phyloP scores from a whole-genome alignment of 2,888 invertebrate species.

The Furcula furcula region DNA sequence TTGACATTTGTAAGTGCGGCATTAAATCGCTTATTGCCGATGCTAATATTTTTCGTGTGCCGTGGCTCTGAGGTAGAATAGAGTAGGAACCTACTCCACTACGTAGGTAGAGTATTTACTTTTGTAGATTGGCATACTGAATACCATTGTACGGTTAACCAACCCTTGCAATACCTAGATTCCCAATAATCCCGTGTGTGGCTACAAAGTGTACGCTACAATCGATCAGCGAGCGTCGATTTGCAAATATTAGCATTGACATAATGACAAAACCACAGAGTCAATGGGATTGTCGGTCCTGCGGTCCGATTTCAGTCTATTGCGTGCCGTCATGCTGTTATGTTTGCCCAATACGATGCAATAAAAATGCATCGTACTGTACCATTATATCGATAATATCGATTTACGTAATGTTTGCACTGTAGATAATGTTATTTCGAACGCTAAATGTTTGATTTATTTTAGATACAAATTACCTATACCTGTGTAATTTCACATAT shows the following conservation, averaged over 20 bases:
- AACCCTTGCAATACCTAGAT: background rate
- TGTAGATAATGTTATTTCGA: too few relatives aligned
- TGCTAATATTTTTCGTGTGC: too few relatives aligned
- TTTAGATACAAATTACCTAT: background rate
- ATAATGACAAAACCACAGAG: conserved; percentile 74
- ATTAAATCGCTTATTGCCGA: too few relatives aligned
- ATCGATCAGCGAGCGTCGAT: conserved; percentile 49
- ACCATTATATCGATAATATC: background rate
- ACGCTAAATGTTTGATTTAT: background rate
- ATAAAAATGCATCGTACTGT: conserved; percentile 1
- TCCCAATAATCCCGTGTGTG: background rate
- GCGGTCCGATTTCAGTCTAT: conserved; percentile 50
- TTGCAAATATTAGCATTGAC: conserved; percentile 69
- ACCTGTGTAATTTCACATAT: background rate
- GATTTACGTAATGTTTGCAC: background rate
- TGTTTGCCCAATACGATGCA: conserved; percentile 30
- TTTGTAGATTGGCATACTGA: background rate
- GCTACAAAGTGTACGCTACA: conserved; percentile 18
- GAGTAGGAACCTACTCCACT: too few relatives aligned
- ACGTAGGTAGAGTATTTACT: too few relatives aligned
- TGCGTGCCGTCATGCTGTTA: conserved; percentile 26
- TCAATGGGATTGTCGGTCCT: conserved; percentile 57
- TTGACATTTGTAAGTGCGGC: too few relatives aligned
- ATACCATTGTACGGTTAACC: background rate
- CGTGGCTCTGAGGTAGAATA: too few relatives aligned